Base-by-base conservation (phyloP, 2,113 vertebrate species). In the Lonchura striata region DNA sequence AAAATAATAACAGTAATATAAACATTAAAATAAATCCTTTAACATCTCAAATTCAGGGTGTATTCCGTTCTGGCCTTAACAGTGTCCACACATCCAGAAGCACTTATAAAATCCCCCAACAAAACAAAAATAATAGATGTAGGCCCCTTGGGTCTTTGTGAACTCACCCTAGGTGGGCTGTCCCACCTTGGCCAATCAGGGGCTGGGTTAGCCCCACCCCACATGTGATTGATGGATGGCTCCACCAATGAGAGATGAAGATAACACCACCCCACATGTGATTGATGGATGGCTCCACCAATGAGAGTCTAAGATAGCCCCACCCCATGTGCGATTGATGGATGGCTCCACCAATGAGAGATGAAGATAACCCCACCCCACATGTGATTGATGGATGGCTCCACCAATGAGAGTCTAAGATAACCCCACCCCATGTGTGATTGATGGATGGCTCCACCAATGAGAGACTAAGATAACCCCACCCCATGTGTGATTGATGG, bases 311-410 rank as follows among this genome's bases (percentile, higher is more conserved):
- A 16, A 3, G 0, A 18, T 44, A 5, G 2, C 5, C 12, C 11
- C 11, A 1, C 5, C 7, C 4, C 1, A 3, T 7, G 35, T 16
- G 4, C 39, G 56, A 76, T 39, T 76, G 72, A 47, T 37, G 20
- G 54, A 0, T 6, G 13, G 4, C 2, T 4, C n/a, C n/a, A n/a
- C n/a, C n/a, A n/a, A n/a, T n/a, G n/a, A n/a, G n/a, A n/a, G n/a
- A n/a, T n/a, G n/a, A n/a, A n/a, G n/a, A n/a, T n/a, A n/a, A n/a
- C 3, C 13, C 22, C 5, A 1, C 3, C 16, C 15, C 1, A 3
- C n/a, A n/a, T 16, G 4, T 49, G 56, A 76, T 39, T 76, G 72
- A 47, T 37, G 20, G 54, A 0, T 6, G 13, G 4, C 2, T 4
- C 6, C 6, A 1, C 54, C 71, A 75, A 28, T 57, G n/a, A 52